Evolutionary conservation across 1,140 invertebrate species (phyloP), one percentile per base, ranked within the genome.

Genomic region (Cotesia chilonis): DNA sequence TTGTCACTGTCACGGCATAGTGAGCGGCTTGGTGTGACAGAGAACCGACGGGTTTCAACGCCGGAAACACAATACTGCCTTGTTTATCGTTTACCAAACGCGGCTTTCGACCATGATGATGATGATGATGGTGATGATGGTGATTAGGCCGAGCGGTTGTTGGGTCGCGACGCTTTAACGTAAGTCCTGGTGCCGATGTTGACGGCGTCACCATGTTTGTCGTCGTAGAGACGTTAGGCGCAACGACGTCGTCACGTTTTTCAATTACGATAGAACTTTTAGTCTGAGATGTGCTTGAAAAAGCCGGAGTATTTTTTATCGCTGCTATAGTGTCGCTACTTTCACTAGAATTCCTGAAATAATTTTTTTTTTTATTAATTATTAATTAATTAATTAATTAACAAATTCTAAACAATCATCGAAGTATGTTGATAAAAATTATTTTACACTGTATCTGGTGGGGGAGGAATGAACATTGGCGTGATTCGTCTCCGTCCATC

Each of bases 401-500:
- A 17, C 17, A 52, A 63, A 28, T 61, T 69, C 41, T 60, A 14
- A 36, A 57, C 35, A 5, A 57, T 14, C 36, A 57, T 9, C n/a
- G 68, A 37, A 59, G 10, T 2, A 5, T 5, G 5, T 47, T 47
- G 41, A 47, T 47, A 47, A 47, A 47, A 47, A 9, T 6, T 38
- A 67, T 38, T 20, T 72, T 60, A 91, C 89, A 90, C 89, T 55
- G 89, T 88, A 69, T 93, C 90, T 65, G 88, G 87, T 20, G 88
- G 87, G 9, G 90, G 89, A 20, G 95, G 95, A 76, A 99, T 93
- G 82, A 96, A 98, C 87, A 99, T 96, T 10, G 98, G 98, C 3
- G 96, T 99, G 61, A 99, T 99, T 73, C 97, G 89, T 61, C 97
- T 86, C 84, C 95, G 94, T 12, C 97, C 98, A 88, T 98, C 96